Evolutionary conservation across 2,113 vertebrate species (phyloP), one percentile per base, ranked within the genome.

Genomic region (Cyanoderma ruficeps): DNA sequence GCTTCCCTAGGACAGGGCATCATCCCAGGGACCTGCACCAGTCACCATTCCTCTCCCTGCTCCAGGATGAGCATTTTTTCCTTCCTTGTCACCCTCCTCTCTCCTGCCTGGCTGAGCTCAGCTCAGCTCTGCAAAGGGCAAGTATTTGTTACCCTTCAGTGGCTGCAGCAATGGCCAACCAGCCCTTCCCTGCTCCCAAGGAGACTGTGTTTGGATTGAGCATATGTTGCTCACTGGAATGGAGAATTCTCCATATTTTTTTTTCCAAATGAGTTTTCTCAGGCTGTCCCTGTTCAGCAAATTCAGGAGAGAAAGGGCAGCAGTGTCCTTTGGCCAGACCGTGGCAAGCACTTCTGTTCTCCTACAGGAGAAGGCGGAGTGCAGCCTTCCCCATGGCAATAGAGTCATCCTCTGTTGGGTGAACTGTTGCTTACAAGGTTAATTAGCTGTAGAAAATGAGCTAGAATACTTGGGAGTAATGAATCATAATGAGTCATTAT

Each of bases 401-500:
- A 24, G 41, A n/a, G 57, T 10, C 65, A 71, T 75, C 30, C 31
- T 69, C 53, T 78, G 37, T 30, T 87, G 74, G 46, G 61, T 4
- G 3, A 91, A 56, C 42, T 79, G 74, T 35, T 91, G 52, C 74
- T 37, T 76, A 20, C n/a, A 39, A 84, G 53, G 41, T 82, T 83
- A 89, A 89, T 84, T 87, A 89, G 57, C 74, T 89, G 63, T 82
- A 72, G 89, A 93, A 87, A 92, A 93, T 60, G 65, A 95, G n/a
- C 41, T 82, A 35, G 67, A 76, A 72, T 87, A 50, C 46, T 91
- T 87, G 35, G 24, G 16, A 76, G 74, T 61, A 94, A 76, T 87
- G 81, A 91, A 83, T 92, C 68, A 74, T 86, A 77, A 83, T 70
- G 55, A 77, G 28, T 69, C 4, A 28, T 80, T 88, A 19, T n/a